These are phyloP conservation scores for Oikopleura dioica DNA, from an alignment of 23 tunicate genomes.

Conservation along the genomic window DNA sequence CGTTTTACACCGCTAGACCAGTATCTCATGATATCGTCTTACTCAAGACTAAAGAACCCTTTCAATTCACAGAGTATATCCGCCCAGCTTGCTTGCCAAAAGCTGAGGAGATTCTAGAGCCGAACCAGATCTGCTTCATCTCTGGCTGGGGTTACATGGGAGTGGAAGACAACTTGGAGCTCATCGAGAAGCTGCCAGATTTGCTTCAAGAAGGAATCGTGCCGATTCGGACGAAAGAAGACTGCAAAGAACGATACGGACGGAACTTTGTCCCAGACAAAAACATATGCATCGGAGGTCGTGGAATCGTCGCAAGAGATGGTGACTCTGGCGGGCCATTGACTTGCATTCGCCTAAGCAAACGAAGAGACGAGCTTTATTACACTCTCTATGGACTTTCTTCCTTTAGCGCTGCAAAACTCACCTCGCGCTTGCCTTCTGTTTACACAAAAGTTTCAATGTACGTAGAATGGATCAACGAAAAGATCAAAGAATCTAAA, in stretches of 20 bases:
- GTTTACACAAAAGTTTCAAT: not conserved
- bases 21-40: not conserved
- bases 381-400: not conserved
- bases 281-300: not conserved
- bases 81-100: not conserved
- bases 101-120: not conserved
- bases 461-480: not conserved
- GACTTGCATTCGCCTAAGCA: not conserved
- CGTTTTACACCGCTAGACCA: not conserved
- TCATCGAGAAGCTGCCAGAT: not conserved
- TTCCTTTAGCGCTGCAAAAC: not conserved
- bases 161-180: not conserved
- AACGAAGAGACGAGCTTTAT: not conserved
- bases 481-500: not conserved
- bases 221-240: not conserved
- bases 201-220: not conserved
- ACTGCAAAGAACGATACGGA: not conserved
- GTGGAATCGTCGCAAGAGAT: conserved; percentile 1
- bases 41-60: not conserved
- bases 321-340: conserved; percentile 11
- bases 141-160: conserved; percentile 13
- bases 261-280: not conserved
- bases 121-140: not conserved
- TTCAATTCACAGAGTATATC: not conserved
- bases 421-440: not conserved